These are phyloP conservation scores for Stigmatopora argus DNA, from an alignment of 2,113 vertebrate genomes.

Conservation along the genomic window DNA sequence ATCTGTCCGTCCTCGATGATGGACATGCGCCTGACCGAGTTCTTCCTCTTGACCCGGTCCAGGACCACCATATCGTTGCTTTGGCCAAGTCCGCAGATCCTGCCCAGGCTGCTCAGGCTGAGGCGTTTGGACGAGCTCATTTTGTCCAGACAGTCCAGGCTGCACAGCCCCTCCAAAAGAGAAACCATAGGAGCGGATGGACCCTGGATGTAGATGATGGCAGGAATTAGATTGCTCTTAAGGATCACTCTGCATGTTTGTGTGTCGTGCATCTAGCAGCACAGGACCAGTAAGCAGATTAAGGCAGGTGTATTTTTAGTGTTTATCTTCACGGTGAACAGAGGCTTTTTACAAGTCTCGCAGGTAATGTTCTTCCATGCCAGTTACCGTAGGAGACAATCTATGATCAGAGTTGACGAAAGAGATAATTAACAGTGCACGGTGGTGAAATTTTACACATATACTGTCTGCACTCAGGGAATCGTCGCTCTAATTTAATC, in stretches of 20 bases:
- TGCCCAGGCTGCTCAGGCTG: slow-evolving; percentile 77
- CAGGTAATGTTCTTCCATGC: slow-evolving; percentile 24
- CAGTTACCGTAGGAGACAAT: not conserved
- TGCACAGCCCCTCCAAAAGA: slow-evolving; percentile 34
- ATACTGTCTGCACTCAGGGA: not conserved
- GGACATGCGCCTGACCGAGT: slow-evolving; percentile 73
- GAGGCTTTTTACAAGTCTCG: slow-evolving; percentile 49
- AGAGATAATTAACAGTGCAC: not conserved
- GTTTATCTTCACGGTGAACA: slow-evolving; percentile 76
- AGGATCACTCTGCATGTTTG: slow-evolving; percentile 28
- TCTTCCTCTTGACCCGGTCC: slow-evolving; percentile 69
- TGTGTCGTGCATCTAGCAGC: slow-evolving; percentile 27
- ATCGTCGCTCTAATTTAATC: not conserved
- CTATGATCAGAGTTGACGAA: not conserved
- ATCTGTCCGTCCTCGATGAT: slow-evolving; percentile 76
- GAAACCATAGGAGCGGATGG: slow-evolving; percentile 42
- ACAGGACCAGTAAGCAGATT: slow-evolving; percentile 81
- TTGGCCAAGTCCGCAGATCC: slow-evolving; percentile 73
- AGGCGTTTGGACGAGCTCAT: slow-evolving; percentile 75
- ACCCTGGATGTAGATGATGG: slow-evolving; percentile 6
- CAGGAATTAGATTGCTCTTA: slow-evolving; percentile 36
- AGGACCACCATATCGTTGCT: slow-evolving; percentile 66
- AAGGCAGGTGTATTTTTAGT: slow-evolving; percentile 82
- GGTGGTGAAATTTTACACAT: not conserved
- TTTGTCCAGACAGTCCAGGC: slow-evolving; percentile 25